Evolutionary conservation across 1,140 invertebrate species (phyloP), one percentile per base, ranked within the genome.

Genomic region (Eubasilissa regina): DNA sequence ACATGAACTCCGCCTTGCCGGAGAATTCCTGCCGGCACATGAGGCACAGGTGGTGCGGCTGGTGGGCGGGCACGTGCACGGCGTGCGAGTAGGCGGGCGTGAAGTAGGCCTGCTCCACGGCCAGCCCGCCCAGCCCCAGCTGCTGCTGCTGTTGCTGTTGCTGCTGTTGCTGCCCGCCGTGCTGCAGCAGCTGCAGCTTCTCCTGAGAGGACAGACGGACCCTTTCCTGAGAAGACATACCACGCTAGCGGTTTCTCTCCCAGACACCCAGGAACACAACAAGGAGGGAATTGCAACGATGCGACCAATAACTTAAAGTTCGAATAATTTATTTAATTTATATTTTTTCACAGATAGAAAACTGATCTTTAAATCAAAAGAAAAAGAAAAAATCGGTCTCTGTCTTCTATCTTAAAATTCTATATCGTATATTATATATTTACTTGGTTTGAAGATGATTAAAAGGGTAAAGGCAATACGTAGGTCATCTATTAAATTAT

Each of bases 1-100:
- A 93, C 90, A 93, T 92, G 80, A 93, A 93, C 84, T 93, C 92
- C 7, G 92, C 89, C 85, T 93, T 92, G 64, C 92, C 91, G 4
- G 90, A 89, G 83, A 93, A 93, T 84, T 92, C 91, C 62, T 92
- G 91, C 7, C 92, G 89, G 79, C 92, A 93, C 90, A 93, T 91
- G 19, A 93, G 87, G 81, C 93, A 93, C 62, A 92, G 89, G 79
- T 92, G 90, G 82, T 91, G 90, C 58, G 89, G 81, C 73, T 82
- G 73, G 79, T 86, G 75, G 35, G 83, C 83, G 77, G 89, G 70
- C 68, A 75, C 87, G 85, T 90, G 86, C 56, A 78, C 83, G 75
- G 85, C 80, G 64, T 82, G 75, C 75, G 80, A 44, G 51, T 76
- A 84, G 60, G 86, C 86, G 86, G 81, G 78, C 68, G 74, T 83